phyloP scores from a whole-genome alignment of 1,140 invertebrate genomes.

The Anoplophora glabripennis region DNA sequence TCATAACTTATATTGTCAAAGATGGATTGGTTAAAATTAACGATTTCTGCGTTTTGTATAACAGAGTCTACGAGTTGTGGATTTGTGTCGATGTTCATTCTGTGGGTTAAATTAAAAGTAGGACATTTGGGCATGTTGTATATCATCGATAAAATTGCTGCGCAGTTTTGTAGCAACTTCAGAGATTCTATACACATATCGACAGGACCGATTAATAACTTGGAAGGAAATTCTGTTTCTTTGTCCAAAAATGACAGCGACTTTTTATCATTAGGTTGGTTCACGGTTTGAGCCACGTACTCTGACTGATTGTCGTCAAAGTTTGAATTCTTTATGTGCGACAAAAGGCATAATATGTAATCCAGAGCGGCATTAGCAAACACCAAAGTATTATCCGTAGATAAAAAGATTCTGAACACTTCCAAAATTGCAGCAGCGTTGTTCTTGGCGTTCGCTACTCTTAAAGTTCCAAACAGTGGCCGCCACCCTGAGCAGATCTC shows the following conservation, averaged over 20 bases:
- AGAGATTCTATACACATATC: conserved; percentile 82
- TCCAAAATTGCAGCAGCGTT: conserved; percentile 78
- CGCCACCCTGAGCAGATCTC: conserved; percentile 93
- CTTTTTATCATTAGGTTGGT: conserved; percentile 20
- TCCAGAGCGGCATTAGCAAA: conserved; percentile 92
- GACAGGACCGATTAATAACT: conserved; percentile 37
- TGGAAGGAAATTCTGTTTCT: conserved; percentile 29
- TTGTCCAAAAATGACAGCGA: conserved; percentile 22
- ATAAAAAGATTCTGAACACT: conserved; percentile 89
- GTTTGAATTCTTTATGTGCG: conserved; percentile 60
- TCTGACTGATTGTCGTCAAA: conserved; percentile 39
- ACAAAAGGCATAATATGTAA: conserved; percentile 84
- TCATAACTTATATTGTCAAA: conserved; percentile 59
- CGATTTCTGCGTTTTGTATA: conserved; percentile 74
- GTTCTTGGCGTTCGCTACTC: conserved; percentile 69
- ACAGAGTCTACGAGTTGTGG: conserved; percentile 78
- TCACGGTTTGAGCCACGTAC: not conserved
- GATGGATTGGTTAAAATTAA: conserved; percentile 56
- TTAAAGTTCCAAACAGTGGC: conserved; percentile 84
- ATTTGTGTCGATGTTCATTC: conserved; percentile 75
- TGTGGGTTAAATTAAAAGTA: conserved; percentile 85
- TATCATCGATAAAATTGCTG: conserved; percentile 85
- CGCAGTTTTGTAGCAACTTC: conserved; percentile 81
- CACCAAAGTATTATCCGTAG: conserved; percentile 87
- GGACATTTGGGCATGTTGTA: conserved; percentile 93